Percentiles rank a stretch among this genome's conserved stretches.
Evolutionary conservation across 2,113 vertebrate species (phyloP).

Genomic region (Pelusios castaneus): DNA sequence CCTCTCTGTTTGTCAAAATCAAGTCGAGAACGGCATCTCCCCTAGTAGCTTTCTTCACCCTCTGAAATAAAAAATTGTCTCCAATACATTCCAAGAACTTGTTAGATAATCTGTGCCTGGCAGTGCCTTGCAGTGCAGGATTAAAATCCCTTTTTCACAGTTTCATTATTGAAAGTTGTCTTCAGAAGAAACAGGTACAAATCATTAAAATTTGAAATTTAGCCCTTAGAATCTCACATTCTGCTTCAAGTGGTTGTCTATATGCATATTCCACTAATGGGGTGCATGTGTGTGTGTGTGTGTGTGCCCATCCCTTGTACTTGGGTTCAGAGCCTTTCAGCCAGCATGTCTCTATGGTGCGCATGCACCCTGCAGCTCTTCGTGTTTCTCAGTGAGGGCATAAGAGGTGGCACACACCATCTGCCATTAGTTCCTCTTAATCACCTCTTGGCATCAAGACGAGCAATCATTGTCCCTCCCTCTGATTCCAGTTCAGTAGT

Average conservation of each 20-base stretch:
- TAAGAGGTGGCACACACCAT: neutral
- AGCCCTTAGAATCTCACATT: neutral
- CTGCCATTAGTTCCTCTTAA: neutral
- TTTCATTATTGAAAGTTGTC: neutral
- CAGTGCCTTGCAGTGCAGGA: no score
- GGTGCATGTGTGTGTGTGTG: neutral
- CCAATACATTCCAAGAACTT: no score
- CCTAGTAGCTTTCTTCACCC: no score
- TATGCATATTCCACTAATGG: neutral
- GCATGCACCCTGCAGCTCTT: neutral
- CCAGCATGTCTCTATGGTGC: neutral
- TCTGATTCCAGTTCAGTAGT: neutral
- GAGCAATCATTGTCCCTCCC: neutral
- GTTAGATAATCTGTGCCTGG: no score
- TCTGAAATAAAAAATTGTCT: no score
- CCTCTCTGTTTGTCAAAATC: no score
- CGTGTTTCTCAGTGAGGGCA: neutral
- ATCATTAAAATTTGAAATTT: neutral
- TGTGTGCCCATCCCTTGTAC: neutral
- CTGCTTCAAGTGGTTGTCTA: neutral
- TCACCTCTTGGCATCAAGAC: neutral
- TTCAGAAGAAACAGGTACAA: neutral
- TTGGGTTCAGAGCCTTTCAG: neutral
- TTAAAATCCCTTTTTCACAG: neutral
- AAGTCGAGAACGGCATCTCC: no score